These are phyloP conservation scores for Furnarius figulus DNA, from an alignment of 2,113 vertebrate species.

Conservation along the genomic window DNA sequence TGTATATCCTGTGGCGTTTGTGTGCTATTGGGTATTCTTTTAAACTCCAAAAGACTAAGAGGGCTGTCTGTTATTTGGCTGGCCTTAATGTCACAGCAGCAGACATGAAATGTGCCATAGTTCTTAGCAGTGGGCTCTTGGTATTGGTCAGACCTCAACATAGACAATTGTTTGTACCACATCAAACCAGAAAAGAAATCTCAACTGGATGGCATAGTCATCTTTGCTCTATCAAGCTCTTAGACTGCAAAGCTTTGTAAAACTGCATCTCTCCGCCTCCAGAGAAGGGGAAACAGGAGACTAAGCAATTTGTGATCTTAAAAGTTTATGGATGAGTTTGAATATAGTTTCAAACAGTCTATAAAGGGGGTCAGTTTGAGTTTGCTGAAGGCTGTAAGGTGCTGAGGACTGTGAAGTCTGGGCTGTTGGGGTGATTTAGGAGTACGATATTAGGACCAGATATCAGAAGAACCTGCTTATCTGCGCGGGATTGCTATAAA, in stretches of 20 bases:
- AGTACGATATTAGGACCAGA: background rate
- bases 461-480: background rate
- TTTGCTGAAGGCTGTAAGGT: background rate
- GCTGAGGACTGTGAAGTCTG: background rate
- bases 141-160: background rate
- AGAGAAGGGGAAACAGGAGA: background rate
- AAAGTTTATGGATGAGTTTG: background rate
- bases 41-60: background rate
- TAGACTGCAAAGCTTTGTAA: background rate
- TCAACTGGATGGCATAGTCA: background rate
- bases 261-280: background rate
- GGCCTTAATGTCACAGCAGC: background rate
- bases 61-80: background rate
- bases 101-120: background rate
- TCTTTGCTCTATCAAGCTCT: background rate
- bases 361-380: background rate
- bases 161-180: background rate
- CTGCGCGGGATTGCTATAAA: background rate
- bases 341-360: background rate
- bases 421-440: background rate
- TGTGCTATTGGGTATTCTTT: background rate
- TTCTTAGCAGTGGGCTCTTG: background rate
- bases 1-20: background rate
- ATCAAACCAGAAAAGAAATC: background rate
- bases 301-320: background rate